Conservation (phyloP, 2,113 vertebrate species). For the Microcebus ravelobensis region DNA sequence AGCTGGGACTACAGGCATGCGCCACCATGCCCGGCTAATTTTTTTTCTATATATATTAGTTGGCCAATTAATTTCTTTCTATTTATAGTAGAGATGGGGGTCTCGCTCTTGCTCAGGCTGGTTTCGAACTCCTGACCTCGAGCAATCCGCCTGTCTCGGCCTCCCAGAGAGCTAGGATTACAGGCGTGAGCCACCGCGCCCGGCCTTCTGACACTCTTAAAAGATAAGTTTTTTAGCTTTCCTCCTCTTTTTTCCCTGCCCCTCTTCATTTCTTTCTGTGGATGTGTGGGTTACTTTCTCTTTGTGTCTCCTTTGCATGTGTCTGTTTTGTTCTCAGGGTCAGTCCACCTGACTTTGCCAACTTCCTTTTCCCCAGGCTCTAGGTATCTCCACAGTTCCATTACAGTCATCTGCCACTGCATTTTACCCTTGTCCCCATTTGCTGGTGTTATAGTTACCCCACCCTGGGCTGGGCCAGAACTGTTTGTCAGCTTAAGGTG, state of each 20-base stretch:
- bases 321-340: background rate
- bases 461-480: background rate
- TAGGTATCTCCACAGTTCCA: background rate
- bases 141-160: no score
- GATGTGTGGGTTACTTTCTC: background rate
- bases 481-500: background rate
- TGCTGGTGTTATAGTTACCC: background rate
- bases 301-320: background rate
- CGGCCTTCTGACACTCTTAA: background rate
- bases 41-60: no score
- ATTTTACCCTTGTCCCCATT: background rate
- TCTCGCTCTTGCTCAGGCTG: no score
- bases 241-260: background rate
- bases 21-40: no score
- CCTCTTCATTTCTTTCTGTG: background rate
- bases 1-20: no score
- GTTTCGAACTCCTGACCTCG: no score
- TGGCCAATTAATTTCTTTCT: no score
- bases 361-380: background rate
- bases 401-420: background rate
- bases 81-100: no score
- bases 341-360: background rate
- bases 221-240: background rate
- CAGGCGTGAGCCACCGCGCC: no score
- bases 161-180: no score